These are phyloP conservation scores for Nemoura dubitans DNA, from an alignment of 2,888 invertebrate genomes.

Conservation along the genomic window DNA sequence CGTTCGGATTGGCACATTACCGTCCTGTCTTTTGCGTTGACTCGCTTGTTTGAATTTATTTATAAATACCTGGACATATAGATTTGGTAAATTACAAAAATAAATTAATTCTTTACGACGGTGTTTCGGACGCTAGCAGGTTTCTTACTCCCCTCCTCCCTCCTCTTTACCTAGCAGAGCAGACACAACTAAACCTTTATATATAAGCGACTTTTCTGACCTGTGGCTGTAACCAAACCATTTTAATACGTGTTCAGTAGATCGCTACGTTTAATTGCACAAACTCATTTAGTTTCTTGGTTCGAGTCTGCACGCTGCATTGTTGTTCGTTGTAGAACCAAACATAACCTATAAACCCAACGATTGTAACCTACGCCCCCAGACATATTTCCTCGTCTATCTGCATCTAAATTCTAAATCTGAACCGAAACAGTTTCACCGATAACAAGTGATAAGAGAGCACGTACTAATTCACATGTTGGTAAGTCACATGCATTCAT, in stretches of 20 bases:
- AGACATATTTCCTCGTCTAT: neutral
- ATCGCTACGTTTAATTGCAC: neutral
- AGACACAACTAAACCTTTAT: neutral
- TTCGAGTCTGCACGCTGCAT: neutral
- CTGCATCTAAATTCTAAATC: neutral
- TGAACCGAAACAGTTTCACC: neutral
- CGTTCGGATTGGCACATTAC: neutral
- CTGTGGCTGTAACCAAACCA: neutral
- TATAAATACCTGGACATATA: too few species aligned
- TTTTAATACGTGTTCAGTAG: neutral
- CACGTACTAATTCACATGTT: neutral
- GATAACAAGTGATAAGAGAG: neutral
- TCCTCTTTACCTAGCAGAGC: neutral
- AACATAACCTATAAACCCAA: too few species aligned
- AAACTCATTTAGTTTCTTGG: neutral
- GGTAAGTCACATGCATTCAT: neutral
- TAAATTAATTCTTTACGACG: constrained; percentile 23
- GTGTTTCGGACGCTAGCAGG: neutral
- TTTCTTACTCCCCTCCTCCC: neutral
- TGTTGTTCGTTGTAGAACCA: neutral
- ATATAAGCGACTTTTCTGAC: neutral
- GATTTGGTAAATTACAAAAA: neutral
- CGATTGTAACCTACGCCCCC: neutral
- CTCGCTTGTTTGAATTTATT: too few species aligned
- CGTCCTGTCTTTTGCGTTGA: neutral